phyloP scores from a whole-genome alignment of 1,140 invertebrate genomes.

The Dreissena polymorpha region DNA sequence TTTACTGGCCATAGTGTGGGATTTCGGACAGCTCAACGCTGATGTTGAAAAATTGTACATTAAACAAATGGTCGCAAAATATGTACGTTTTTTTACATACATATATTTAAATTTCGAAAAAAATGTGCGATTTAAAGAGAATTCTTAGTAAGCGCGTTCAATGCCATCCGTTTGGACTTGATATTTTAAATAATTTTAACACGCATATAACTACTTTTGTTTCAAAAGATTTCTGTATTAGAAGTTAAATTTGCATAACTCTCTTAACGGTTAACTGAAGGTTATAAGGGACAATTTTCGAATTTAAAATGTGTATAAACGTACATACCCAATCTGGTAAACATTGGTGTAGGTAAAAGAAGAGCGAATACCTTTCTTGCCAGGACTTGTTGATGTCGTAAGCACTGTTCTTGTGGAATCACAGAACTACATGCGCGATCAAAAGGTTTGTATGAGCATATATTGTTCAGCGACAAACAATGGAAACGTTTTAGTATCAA shows the following conservation, averaged over 20 bases:
- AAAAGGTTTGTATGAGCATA: too few relatives aligned
- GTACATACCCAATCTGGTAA: too few relatives aligned
- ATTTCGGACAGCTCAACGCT: conserved; percentile 73
- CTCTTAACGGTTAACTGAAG: too few relatives aligned
- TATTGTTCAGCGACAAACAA: too few relatives aligned
- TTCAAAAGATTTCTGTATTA: background rate
- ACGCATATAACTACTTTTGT: too few relatives aligned
- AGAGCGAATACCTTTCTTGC: conserved; percentile 20
- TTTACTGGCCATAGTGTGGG: conserved; percentile 74
- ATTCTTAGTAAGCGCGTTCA: background rate
- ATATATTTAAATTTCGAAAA: too few relatives aligned
- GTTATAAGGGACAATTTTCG: too few relatives aligned
- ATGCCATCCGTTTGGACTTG: background rate
- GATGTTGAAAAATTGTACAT: conserved; percentile 72
- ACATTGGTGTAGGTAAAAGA: conserved; percentile 48
- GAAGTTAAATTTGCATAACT: too few relatives aligned
- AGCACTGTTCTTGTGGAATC: conserved; percentile 35
- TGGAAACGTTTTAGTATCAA: too few relatives aligned
- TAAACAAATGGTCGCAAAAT: conserved; percentile 69
- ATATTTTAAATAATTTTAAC: background rate
- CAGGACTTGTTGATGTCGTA: conserved; percentile 37
- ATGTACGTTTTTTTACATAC: conserved; percentile 64
- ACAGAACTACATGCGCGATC: conserved; percentile 43
- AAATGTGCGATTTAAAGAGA: too few relatives aligned
- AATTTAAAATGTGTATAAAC: too few relatives aligned